phyloP scores from a whole-genome alignment of 2,797 vertebrate genomes.

The Phrynocephalus forsythii region DNA sequence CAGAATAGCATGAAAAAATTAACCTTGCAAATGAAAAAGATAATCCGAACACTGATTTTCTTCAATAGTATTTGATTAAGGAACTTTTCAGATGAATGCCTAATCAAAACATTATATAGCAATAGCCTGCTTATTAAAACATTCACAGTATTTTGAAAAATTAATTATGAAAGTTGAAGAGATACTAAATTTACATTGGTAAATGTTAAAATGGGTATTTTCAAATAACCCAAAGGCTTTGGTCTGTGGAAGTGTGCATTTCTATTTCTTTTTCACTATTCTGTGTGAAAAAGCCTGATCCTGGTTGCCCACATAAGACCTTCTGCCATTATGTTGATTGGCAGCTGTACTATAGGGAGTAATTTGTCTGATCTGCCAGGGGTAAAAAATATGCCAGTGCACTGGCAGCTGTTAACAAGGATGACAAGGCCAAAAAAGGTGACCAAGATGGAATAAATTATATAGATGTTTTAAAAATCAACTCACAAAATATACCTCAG shows the following conservation, averaged over 20 bases:
- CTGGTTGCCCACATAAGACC: constrained; percentile 20
- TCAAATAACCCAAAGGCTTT: constrained; percentile 23
- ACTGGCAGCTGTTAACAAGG: constrained; percentile 67
- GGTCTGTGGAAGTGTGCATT: constrained; percentile 33
- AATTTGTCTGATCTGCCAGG: constrained; percentile 69
- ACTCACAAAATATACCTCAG: constrained; percentile 4
- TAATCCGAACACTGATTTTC: constrained; percentile 52
- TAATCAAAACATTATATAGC: constrained; percentile 58
- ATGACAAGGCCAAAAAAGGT: constrained; percentile 60
- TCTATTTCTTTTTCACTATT: constrained; percentile 44
- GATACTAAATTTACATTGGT: constrained; percentile 28
- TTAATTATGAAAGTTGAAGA: constrained; percentile 55
- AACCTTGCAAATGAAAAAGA: constrained; percentile 52
- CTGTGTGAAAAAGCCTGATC: constrained; percentile 31
- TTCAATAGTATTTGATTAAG: constrained; percentile 57
- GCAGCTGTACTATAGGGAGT: constrained; percentile 64
- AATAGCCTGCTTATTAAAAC: constrained; percentile 51
- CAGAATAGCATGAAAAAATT: constrained; percentile 46
- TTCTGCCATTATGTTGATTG: constrained; percentile 67
- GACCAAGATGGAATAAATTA: constrained; percentile 52
- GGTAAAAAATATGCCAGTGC: constrained; percentile 57
- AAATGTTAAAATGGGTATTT: constrained; percentile 32
- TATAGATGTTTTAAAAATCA: constrained; percentile 38
- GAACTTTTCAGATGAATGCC: constrained; percentile 53
- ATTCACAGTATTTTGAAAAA: constrained; percentile 55